Conservation (phyloP, 2,113 vertebrate species). For the Barnardius zonarius region DNA sequence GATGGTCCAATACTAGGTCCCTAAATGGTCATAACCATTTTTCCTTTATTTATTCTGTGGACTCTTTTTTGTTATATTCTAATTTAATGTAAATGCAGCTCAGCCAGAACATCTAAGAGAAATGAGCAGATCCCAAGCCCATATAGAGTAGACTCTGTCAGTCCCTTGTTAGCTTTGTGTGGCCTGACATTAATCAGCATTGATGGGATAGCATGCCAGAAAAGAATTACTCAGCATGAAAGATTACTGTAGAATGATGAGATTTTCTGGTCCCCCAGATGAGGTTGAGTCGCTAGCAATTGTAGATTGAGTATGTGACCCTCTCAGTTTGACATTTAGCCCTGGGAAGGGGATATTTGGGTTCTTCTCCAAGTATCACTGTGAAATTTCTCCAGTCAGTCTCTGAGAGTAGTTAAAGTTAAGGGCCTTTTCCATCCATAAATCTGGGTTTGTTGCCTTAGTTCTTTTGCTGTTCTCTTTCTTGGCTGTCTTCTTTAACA, state of each 20-base stretch:
- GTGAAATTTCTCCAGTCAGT: neutral
- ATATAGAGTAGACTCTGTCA: neutral
- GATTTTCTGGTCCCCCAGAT: neutral
- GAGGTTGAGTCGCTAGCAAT: neutral
- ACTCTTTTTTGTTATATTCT: neutral
- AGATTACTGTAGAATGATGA: constrained; percentile 19
- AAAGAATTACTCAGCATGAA: constrained; percentile 1
- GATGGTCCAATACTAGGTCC: neutral
- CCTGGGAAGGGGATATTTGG: neutral
- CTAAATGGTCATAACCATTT: neutral
- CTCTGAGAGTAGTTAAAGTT: neutral
- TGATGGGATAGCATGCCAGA: constrained; percentile 22
- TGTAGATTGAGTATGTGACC: neutral
- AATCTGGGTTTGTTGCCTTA: neutral
- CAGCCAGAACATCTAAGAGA: neutral
- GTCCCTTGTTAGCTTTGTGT: neutral
- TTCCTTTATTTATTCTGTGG: neutral
- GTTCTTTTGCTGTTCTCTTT: neutral
- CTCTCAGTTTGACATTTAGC: constrained; percentile 5
- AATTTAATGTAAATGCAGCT: neutral
- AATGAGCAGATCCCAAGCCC: neutral
- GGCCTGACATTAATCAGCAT: constrained; percentile 2
- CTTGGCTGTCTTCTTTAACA: neutral
- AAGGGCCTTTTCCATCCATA: neutral
- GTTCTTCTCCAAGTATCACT: neutral